Evolutionary conservation across 2,797 vertebrate genomes (phyloP).

Genomic region (Sphenopsis melanotis): DNA sequence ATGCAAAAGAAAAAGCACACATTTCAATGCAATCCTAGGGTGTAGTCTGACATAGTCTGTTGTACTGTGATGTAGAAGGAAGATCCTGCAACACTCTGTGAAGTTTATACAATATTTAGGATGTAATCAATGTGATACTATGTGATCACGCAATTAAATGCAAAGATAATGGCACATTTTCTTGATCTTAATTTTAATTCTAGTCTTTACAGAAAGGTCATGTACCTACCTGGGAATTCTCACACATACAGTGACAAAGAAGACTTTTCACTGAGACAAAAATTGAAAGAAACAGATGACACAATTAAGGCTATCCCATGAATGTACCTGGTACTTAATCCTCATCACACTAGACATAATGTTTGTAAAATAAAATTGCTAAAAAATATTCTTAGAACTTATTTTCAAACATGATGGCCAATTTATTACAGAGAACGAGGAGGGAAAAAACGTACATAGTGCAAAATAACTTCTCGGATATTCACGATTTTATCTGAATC

Average conservation of each 20-base stretch:
- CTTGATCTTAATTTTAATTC: not conserved
- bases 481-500: not conserved
- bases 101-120: not conserved
- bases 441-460: not conserved
- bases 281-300: not conserved
- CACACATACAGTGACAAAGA: not conserved
- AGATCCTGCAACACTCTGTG: not conserved
- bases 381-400: not conserved
- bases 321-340: not conserved
- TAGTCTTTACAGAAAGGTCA: not conserved
- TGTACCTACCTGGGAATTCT: not conserved
- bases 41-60: not conserved
- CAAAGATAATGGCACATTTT: not conserved
- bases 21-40: fast-evolving
- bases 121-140: not conserved
- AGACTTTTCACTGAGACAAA: not conserved
- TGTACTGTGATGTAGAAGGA: not conserved
- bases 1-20: not conserved
- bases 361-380: not conserved
- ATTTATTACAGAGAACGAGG: not conserved
- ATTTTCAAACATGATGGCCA: not conserved
- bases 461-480: not conserved
- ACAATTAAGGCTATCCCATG: not conserved
- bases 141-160: not conserved
- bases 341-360: not conserved